Evolutionary conservation across 2,113 vertebrate species (phyloP).

Genomic region (Felis catus): F.catus_Fca126_mat1.0 CM031416.1:19175501-19176000

Average conservation of each 20-base stretch:
- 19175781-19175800: neutral
- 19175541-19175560: too few relatives aligned
- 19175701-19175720: neutral
- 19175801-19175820: neutral
- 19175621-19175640: fast-evolving
- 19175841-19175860: neutral
- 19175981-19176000: neutral
- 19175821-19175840: neutral
- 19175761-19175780: neutral
- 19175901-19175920: neutral
- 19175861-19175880: neutral
- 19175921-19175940: neutral
- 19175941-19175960: neutral
- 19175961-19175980: neutral
- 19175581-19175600: neutral
- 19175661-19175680: neutral
- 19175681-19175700: neutral
- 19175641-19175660: fast-evolving
- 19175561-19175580: too few relatives aligned
- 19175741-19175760: neutral
- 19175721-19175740: neutral
- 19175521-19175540: too few relatives aligned
- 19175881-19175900: neutral
- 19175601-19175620: neutral
- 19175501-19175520: too few relatives aligned